A percentile compares a stretch with the other conserved stretches of the same genome.
Conservation (phyloP, 1,140 invertebrate species). For the Nasonia longicornis region DNA sequence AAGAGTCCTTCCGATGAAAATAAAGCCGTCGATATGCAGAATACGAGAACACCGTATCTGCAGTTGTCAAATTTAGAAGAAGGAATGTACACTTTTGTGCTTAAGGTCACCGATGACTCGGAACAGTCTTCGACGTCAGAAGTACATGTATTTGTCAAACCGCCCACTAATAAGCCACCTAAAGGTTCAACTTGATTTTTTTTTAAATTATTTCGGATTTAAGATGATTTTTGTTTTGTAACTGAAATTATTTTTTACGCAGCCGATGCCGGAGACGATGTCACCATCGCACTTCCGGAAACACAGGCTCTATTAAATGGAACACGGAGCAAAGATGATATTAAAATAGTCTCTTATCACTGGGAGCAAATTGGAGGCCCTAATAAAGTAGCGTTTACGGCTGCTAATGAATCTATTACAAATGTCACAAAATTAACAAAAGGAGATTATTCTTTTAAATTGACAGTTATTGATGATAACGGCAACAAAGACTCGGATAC, state of each 20-base stretch:
- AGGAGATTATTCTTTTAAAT: slow-evolving; percentile 85
- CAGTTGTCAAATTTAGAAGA: slow-evolving; percentile 90
- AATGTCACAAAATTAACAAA: slow-evolving; percentile 86
- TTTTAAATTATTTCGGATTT: slow-evolving; percentile 42
- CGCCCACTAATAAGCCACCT: slow-evolving; percentile 86
- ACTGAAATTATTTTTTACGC: slow-evolving; percentile 34
- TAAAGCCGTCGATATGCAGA: slow-evolving; percentile 94
- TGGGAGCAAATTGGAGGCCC: slow-evolving; percentile 85
- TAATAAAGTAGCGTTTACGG: slow-evolving; percentile 65
- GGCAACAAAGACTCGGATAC: slow-evolving; percentile 81
- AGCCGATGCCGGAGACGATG: slow-evolving; percentile 74
- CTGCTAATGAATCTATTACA: slow-evolving; percentile 73
- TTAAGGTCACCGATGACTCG: slow-evolving; percentile 92
- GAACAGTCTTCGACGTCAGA: slow-evolving; percentile 87
- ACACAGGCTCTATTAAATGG: slow-evolving; percentile 85
- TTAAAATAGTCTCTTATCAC: slow-evolving; percentile 82
- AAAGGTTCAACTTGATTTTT: slow-evolving; percentile 69
- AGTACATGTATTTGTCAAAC: slow-evolving; percentile 94
- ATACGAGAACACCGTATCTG: slow-evolving; percentile 88
- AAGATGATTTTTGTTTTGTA: slow-evolving; percentile 6
- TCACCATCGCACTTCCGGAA: slow-evolving; percentile 82
- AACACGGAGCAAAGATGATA: slow-evolving; percentile 85
- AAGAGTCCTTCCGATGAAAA: slow-evolving; percentile 87
- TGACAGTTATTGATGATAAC: slow-evolving; percentile 88
- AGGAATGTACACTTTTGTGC: slow-evolving; percentile 93